Conservation (phyloP, 2,797 vertebrate species). For the Pelobates cultripes region DNA sequence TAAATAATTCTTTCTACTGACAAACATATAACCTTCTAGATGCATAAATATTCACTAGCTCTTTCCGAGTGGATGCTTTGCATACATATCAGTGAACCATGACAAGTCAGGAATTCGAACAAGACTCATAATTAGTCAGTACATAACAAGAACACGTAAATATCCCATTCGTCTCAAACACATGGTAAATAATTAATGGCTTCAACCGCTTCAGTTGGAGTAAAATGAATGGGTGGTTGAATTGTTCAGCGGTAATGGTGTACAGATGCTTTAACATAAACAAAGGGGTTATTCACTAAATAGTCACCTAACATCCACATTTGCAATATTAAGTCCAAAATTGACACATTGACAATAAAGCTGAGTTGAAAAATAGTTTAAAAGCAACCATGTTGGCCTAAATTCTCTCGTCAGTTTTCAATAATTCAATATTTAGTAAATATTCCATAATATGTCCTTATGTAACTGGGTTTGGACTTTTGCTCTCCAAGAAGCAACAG, state of each 20-base stretch:
- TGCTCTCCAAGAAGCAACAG: too few relatives aligned
- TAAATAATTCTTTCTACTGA: neutral
- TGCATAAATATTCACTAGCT: conserved; percentile 39
- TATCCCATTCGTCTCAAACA: conserved; percentile 41
- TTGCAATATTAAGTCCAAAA: too few relatives aligned
- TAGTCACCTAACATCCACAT: too few relatives aligned
- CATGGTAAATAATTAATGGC: conserved; percentile 41
- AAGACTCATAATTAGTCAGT: conserved; percentile 43
- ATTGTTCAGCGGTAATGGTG: neutral
- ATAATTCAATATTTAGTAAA: too few relatives aligned
- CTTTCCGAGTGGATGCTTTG: conserved; percentile 26
- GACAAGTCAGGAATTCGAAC: conserved; percentile 34
- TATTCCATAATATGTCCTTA: too few relatives aligned
- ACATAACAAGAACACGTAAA: conserved; percentile 44
- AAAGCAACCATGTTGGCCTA: too few relatives aligned
- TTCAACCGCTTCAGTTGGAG: conserved; percentile 33
- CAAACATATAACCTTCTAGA: conserved; percentile 8
- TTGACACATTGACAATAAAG: too few relatives aligned
- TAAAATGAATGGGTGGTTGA: conserved; percentile 17
- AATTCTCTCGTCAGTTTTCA: too few relatives aligned
- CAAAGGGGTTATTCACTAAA: too few relatives aligned
- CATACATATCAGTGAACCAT: conserved; percentile 42
- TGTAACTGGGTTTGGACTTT: too few relatives aligned
- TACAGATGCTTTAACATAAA: neutral
- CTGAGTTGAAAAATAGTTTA: too few relatives aligned